Conservation (phyloP, 37 sponge, comb jelly and placozoan species). For the Eunapius fragilis region DNA sequence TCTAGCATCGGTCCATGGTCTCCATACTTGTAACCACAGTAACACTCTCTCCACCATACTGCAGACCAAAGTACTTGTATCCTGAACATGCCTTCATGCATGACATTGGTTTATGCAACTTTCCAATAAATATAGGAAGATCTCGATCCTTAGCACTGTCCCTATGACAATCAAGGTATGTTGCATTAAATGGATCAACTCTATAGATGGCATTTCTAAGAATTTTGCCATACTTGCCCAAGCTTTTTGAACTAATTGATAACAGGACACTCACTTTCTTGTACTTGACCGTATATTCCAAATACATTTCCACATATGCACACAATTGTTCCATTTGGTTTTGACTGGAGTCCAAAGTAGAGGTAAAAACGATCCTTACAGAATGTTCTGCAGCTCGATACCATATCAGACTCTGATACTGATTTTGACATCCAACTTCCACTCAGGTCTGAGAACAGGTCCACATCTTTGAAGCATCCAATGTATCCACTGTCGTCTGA, state of each 20-base stretch:
- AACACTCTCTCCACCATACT: constrained; percentile 33
- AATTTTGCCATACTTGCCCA: not conserved
- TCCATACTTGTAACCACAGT: constrained; percentile 41
- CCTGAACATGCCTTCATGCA: not conserved
- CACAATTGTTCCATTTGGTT: not conserved
- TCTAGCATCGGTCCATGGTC: constrained; percentile 12
- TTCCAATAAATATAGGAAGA: not conserved
- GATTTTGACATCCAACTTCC: not conserved
- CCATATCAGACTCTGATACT: not conserved
- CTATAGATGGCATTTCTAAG: not conserved
- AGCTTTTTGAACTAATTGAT: not conserved
- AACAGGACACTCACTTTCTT: not conserved
- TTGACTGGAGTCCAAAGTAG: not conserved
- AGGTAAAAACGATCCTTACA: not conserved
- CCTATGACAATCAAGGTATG: constrained; percentile 30
- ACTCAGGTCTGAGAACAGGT: not conserved
- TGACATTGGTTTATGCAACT: not conserved
- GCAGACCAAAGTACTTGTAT: constrained; percentile 34
- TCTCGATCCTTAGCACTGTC: constrained; percentile 13
- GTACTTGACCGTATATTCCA: not conserved
- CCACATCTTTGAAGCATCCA: constrained; percentile 31
- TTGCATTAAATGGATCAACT: constrained; percentile 3
- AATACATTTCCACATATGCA: not conserved
- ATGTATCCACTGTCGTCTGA: constrained; percentile 20
- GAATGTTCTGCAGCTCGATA: not conserved